These are phyloP conservation scores for Hyla sarda DNA, from an alignment of 2,113 vertebrate genomes.

Conservation along the genomic window DNA sequence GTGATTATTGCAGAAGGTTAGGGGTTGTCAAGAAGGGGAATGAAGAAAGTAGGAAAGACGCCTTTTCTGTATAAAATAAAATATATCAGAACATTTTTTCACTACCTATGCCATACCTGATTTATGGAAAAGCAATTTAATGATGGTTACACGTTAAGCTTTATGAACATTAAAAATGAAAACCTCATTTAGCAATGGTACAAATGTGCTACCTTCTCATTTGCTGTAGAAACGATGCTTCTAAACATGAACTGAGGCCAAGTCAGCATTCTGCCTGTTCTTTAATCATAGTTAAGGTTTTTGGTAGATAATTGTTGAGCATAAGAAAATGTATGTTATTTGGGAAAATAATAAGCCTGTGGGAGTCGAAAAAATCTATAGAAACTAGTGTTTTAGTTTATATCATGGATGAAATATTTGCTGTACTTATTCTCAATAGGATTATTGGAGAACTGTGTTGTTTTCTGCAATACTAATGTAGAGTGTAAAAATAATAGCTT, in stretches of 20 bases:
- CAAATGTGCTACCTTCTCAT: neutral
- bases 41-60: too few relatives aligned
- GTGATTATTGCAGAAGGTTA: too few relatives aligned
- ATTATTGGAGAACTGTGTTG: neutral
- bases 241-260: constrained; percentile 21
- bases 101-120: too few relatives aligned
- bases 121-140: too few relatives aligned
- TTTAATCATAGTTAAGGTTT: constrained; percentile 65
- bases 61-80: too few relatives aligned
- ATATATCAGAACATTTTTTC: too few relatives aligned
- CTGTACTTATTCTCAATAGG: neutral
- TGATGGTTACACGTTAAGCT: too few relatives aligned
- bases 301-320: constrained; percentile 63
- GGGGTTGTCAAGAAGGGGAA: too few relatives aligned
- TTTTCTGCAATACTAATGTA: neutral
- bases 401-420: neutral
- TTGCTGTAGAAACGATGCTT: neutral
- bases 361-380: constrained; percentile 47
- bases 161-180: neutral
- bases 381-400: constrained; percentile 41
- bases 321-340: constrained; percentile 62
- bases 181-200: neutral
- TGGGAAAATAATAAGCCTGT: constrained; percentile 57
- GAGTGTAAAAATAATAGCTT: neutral
- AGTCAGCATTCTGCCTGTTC: constrained; percentile 61